phyloP scores from a whole-genome alignment of 2,113 vertebrate genomes.

The Galbula dea region DNA sequence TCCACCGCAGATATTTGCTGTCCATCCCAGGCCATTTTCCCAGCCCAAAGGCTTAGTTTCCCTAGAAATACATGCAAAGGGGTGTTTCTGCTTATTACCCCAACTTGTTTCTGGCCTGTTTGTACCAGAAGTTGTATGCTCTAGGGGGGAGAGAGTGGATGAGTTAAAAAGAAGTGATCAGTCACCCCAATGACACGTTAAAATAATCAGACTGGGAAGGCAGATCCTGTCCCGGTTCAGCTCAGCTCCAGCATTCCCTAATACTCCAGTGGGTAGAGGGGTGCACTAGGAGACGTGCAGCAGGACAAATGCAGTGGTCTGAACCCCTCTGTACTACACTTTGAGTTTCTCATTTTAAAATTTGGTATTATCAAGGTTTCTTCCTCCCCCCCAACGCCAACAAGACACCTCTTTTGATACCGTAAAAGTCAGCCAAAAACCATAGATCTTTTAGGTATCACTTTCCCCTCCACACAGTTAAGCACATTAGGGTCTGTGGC shows the following conservation, averaged over 20 bases:
- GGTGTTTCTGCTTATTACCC: neutral
- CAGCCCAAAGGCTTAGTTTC: neutral
- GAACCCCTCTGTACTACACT: neutral
- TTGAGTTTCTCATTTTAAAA: neutral
- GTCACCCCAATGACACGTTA: neutral
- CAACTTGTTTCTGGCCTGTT: no score
- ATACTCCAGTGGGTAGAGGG: accelerated
- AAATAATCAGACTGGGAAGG: neutral
- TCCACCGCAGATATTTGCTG: accelerated
- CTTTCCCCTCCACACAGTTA: neutral
- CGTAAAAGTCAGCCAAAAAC: no score
- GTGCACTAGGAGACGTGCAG: neutral
- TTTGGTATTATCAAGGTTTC: neutral
- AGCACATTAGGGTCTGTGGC: neutral
- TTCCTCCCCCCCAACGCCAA: no score
- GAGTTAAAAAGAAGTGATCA: accelerated
- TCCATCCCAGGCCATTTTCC: neutral
- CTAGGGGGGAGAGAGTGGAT: neutral
- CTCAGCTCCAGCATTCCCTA: neutral
- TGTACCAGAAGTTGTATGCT: neutral
- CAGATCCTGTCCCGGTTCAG: neutral
- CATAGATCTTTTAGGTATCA: no score
- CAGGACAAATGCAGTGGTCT: no score
- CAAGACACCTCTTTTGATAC: neutral
- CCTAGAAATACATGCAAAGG: neutral